Evolutionary conservation across 2,888 invertebrate species (phyloP).

Genomic region (Caenorhabditis sp.): DNA sequence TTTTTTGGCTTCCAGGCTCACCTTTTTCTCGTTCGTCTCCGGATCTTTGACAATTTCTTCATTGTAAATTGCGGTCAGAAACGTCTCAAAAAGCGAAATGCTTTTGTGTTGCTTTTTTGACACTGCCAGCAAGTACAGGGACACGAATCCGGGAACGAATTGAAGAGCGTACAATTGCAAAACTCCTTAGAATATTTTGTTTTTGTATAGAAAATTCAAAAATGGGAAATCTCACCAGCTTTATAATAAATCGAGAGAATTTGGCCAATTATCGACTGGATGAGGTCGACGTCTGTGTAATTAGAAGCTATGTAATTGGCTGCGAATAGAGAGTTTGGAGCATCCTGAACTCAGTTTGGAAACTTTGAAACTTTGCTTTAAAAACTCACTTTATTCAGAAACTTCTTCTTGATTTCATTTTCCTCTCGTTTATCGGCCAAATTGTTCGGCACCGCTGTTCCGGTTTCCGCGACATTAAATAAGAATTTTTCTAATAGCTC

Average conservation of each 20-base stretch:
- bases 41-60: conserved; percentile 77
- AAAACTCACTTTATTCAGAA: conserved; percentile 49
- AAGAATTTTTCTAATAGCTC: conserved; percentile 72
- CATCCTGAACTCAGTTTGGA: conserved; percentile 12
- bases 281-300: conserved; percentile 73
- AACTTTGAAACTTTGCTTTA: neutral
- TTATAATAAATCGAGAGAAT: conserved; percentile 75
- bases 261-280: conserved; percentile 76
- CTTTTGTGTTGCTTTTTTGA: conserved; percentile 72
- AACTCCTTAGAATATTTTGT: too few relatives aligned
- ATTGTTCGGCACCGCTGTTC: conserved; percentile 29
- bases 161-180: conserved; percentile 74
- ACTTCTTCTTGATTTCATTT: conserved; percentile 43
- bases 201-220: too few relatives aligned
- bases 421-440: conserved; percentile 40
- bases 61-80: conserved; percentile 78
- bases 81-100: conserved; percentile 73
- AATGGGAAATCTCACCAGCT: conserved; percentile 66
- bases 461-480: conserved; percentile 49
- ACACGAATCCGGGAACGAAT: conserved; percentile 71
- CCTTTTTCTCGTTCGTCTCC: conserved; percentile 66
- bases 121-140: conserved; percentile 68
- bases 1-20: too few relatives aligned
- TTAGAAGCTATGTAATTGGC: conserved; percentile 73
- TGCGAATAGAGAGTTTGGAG: conserved; percentile 61